A percentile compares a stretch with the other conserved stretches of the same genome.
These are phyloP conservation scores for Trichoplusia ni DNA, from an alignment of 1,140 invertebrate species.

Conservation along the genomic window DNA sequence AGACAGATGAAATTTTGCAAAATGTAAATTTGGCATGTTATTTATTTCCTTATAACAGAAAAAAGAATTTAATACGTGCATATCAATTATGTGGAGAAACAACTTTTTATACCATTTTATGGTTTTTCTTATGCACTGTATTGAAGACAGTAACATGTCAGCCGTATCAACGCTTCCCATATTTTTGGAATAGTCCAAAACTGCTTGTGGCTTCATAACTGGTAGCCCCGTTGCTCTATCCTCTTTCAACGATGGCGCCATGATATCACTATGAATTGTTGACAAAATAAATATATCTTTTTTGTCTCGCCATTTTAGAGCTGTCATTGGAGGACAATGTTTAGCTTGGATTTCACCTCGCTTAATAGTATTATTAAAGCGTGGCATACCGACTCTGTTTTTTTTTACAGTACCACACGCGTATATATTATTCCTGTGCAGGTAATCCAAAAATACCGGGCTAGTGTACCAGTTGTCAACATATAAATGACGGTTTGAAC, in stretches of 20 bases:
- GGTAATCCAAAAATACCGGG: background rate
- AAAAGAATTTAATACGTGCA: constrained; percentile 10
- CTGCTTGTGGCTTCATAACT: background rate
- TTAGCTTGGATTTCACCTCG: background rate
- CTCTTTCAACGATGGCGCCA: background rate
- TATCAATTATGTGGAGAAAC: constrained; percentile 1
- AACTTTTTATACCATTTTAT: constrained; percentile 1
- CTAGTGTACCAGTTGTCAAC: constrained; percentile 2
- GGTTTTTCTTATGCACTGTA: constrained; percentile 4
- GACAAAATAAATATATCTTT: background rate
- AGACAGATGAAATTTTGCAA: background rate
- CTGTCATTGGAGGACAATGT: background rate
- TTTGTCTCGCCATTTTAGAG: background rate
- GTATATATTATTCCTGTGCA: background rate
- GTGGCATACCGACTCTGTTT: background rate
- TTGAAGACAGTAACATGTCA: background rate
- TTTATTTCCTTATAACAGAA: background rate
- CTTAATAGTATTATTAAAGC: background rate
- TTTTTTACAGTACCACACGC: background rate
- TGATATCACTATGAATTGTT: background rate
- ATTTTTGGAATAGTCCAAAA: constrained; percentile 1
- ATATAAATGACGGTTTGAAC: background rate
- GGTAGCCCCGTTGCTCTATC: background rate
- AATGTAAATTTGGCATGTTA: background rate
- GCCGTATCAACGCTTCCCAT: background rate